Percentiles rank a stretch among this genome's conserved stretches.
Evolutionary conservation across 2,888 invertebrate genomes (phyloP).

Genomic region (Platypus cylindrus): DNA sequence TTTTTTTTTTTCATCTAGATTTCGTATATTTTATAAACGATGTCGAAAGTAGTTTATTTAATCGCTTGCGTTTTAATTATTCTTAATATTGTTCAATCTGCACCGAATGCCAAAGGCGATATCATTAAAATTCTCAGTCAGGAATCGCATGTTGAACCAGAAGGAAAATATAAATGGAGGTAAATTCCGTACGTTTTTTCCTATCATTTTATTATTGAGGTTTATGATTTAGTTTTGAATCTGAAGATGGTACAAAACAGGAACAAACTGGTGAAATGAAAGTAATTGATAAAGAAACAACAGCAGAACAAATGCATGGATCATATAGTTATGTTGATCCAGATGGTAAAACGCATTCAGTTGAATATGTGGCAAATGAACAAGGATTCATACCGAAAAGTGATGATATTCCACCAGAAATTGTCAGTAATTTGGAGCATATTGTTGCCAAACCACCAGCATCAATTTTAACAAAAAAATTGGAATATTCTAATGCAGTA

Average conservation of each 20-base stretch:
- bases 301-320: slow-evolving; percentile 23
- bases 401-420: slow-evolving; percentile 33
- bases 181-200: slow-evolving; percentile 23
- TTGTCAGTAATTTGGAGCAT: slow-evolving; percentile 41
- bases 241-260: slow-evolving; percentile 47
- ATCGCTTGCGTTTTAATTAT: too few species aligned
- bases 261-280: slow-evolving; percentile 39
- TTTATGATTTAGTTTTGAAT: slow-evolving; percentile 39
- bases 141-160: slow-evolving; percentile 4
- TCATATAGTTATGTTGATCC: slow-evolving; percentile 37
- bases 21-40: too few species aligned
- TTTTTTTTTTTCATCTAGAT: too few species aligned
- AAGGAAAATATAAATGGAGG: slow-evolving; percentile 27
- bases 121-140: slow-evolving; percentile 7
- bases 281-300: slow-evolving; percentile 22
- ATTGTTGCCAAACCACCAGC: slow-evolving; percentile 33
- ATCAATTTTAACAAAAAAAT: slow-evolving; percentile 41
- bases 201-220: background rate
- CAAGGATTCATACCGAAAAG: slow-evolving; percentile 40
- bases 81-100: too few species aligned
- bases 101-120: too few species aligned
- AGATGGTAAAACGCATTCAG: slow-evolving; percentile 38
- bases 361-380: slow-evolving; percentile 41
- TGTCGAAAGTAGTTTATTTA: too few species aligned
- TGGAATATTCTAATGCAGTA: too few species aligned